Conservation (phyloP, 30 jellyfish, hydroid and myxozoan genomes). For the Pseudorhiza aurosa region DNA sequence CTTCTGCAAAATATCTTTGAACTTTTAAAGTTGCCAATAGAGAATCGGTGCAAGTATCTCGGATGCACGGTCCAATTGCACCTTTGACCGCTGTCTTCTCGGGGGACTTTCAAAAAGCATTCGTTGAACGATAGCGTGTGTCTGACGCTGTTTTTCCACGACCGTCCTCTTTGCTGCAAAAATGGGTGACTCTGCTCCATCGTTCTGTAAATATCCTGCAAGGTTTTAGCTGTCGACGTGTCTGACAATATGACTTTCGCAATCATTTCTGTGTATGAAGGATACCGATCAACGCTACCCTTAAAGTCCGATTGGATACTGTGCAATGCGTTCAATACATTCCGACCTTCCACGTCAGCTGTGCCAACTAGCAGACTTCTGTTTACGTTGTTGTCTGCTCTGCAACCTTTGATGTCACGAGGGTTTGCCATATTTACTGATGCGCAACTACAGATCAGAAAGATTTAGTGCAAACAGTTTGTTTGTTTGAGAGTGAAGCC, state of each 20-base stretch:
- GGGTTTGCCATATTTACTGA: too few relatives aligned
- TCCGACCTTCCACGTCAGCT: too few relatives aligned
- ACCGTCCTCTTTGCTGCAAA: slow-evolving; percentile 64
- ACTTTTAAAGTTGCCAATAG: slow-evolving; percentile 65
- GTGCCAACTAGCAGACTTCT: too few relatives aligned
- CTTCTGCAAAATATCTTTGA: neutral
- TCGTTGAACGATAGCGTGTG: slow-evolving; percentile 90
- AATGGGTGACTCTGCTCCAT: slow-evolving; percentile 50
- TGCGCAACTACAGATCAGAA: too few relatives aligned
- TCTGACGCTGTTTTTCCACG: slow-evolving; percentile 94
- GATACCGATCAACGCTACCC: neutral
- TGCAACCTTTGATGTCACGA: too few relatives aligned
- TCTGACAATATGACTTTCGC: slow-evolving; percentile 75
- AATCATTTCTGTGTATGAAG: slow-evolving; percentile 90
- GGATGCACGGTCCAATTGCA: slow-evolving; percentile 91
- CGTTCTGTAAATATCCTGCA: slow-evolving; percentile 61
- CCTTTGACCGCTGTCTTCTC: slow-evolving; percentile 68
- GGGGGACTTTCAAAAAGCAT: slow-evolving; percentile 80
- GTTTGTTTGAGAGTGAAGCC: neutral
- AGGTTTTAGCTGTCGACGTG: slow-evolving; percentile 30
- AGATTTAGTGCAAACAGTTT: neutral
- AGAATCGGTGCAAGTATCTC: slow-evolving; percentile 40
- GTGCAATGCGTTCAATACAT: too few relatives aligned
- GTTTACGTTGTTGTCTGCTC: too few relatives aligned
- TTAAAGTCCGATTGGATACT: neutral